Evolutionary conservation across 2,113 vertebrate genomes (phyloP), one percentile per base, ranked within the genome.

Genomic region (Ceratotherium simum): DNA sequence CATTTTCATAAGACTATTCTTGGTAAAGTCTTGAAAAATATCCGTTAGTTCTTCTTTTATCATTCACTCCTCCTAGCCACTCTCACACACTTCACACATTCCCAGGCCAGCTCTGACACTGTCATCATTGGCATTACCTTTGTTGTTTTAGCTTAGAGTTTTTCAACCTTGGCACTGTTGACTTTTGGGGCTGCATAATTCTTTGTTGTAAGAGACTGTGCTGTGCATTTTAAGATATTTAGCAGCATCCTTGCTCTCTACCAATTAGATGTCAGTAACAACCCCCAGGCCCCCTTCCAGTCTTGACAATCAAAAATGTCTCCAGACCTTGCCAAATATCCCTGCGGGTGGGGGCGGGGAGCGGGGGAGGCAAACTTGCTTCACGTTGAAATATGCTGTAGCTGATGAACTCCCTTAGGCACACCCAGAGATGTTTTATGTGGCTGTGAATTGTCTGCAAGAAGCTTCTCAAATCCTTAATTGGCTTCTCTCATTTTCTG

Each of bases 271-370:
- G 23, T 82, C 76, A 65, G 13, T 69, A 33, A 21, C 21, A 79
- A 58, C 3, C 2, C 48, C 17, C 18, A 8, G 3, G 27, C n/a
- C 79, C 5, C 21, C 8, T 65, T 46, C 21, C 13, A 73, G 9
- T 76, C 27, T 69, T 73, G 48, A 90, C 54, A 31, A 36, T 86
- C 33, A 93, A 96, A 80, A 95, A 72, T 70, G 5, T 95, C 23
- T 93, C 31, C n/a, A 78, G 46, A 42, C 20, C 27, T 39, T 67
- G 29, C 16, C 76, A 72, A 75, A 73, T 73, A 8, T 54, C 18
- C 36, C 4, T 17, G 21, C 3, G 9, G 17, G 56, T 36, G 31
- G 46, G 48, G 4, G 18, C 31, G 10, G 36, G 31, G 27, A 1
- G 31, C 42, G 33, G 4, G 14, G 27, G 51, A 14, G 14, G 10